Percentiles rank a stretch among this genome's conserved stretches.
Evolutionary conservation across 1,140 invertebrate genomes (phyloP).

Genomic region (Drosophila ercepeae): DNA sequence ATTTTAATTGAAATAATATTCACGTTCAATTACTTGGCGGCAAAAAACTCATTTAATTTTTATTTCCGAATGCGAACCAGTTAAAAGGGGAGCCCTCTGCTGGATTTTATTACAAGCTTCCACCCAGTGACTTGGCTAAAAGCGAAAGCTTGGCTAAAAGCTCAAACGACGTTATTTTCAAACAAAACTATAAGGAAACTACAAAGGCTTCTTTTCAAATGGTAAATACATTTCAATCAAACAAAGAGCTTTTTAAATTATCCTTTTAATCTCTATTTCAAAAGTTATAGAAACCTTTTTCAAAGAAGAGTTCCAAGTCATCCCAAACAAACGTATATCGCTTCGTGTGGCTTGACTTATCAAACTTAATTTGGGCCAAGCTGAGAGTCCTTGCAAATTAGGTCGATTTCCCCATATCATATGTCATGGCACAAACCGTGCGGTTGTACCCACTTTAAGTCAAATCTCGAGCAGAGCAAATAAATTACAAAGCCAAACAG

Average conservation of each 20-base stretch:
- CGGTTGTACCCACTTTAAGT: slow-evolving; percentile 35
- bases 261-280: background rate
- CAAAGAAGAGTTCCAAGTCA: background rate
- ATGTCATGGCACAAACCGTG: slow-evolving; percentile 37
- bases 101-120: background rate
- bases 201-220: no score
- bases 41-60: slow-evolving; percentile 2
- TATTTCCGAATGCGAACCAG: background rate
- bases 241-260: background rate
- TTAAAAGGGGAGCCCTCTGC: background rate
- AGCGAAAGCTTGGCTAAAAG: background rate
- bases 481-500: slow-evolving; percentile 41
- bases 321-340: slow-evolving; percentile 2
- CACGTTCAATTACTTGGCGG: background rate
- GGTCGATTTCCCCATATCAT: slow-evolving; percentile 28
- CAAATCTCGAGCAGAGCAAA: slow-evolving; percentile 31
- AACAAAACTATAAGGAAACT: background rate
- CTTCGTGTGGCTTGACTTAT: background rate
- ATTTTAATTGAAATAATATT: slow-evolving; percentile 1
- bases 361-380: slow-evolving; percentile 1
- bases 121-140: no score
- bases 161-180: background rate
- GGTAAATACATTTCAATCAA: background rate
- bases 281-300: background rate
- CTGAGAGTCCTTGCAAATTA: slow-evolving; percentile 12